Evolutionary conservation across 2,888 invertebrate species (phyloP), one percentile per base, ranked within the genome.

Genomic region (Nebria brevicollis): DNA sequence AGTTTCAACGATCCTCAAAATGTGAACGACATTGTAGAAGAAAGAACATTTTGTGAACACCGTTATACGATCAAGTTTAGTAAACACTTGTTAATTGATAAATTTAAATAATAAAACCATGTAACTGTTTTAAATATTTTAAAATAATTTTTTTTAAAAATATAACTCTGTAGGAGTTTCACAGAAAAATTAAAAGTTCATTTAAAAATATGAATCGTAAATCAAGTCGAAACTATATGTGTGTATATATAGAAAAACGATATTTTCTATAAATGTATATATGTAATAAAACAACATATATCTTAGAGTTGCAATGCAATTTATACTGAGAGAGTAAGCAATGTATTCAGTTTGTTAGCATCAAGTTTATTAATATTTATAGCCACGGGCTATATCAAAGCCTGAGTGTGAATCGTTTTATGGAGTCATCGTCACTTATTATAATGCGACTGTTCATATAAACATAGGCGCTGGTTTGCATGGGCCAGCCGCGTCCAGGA

Each of bases 321-420:
- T 77, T 77, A 77, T 77, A 77, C 54, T 70, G 70, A 77, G 66
- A 43, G 77, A 43, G 26, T 20, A 42, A 26, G 20, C 68, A 43
- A 77, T 70, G 70, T 70, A 77, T 54, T 85, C 85, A 84, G 85
- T 86, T 86, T 86, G 85, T 86, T 84, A 84, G 85, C 84, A 85
- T 85, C 85, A 84, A 83, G 84, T 86, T 86, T 86, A 86, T 86
- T 86, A 86, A 87, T 87, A 87, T 87, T 87, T 87, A 87, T 86
- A 86, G 86, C 85, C 82, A 81, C 84, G 83, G 84, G 84, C 83
- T 79, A 81, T 83, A 83, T 85, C 86, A 86, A 85, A 86, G 54
- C 54, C 54, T 1, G 54, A 54, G 54, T 54, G 54, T 54, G 54
- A 54, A 54, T 54, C 11, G 54, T 54, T 54, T 54, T 54, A 54